A percentile compares a stretch with the other conserved stretches of the same genome.
Conservation (phyloP, 2,888 invertebrate species). For the Chaitophorus viminalis region DNA sequence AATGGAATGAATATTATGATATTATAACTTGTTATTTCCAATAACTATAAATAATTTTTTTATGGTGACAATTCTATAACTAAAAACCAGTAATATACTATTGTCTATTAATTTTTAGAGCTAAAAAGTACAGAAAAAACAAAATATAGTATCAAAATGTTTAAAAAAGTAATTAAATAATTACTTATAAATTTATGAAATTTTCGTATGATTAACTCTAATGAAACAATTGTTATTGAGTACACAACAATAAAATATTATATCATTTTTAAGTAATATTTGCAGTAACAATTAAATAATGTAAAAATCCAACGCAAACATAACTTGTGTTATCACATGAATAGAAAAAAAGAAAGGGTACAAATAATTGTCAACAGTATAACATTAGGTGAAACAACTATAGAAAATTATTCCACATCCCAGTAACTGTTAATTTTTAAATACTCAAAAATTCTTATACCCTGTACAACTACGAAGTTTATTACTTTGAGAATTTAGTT, state of each 20-base stretch:
- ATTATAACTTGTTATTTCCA: background rate
- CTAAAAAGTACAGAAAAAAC: background rate
- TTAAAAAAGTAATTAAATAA: background rate
- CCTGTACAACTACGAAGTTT: conserved; percentile 52
- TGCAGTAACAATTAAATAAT: background rate
- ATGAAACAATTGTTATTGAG: background rate
- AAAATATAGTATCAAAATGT: background rate
- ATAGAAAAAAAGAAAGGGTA: background rate
- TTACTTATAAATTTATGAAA: background rate
- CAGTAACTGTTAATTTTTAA: conserved; percentile 7
- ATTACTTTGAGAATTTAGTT: conserved; percentile 48
- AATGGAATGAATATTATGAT: background rate
- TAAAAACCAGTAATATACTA: background rate
- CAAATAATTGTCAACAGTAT: background rate
- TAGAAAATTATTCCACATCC: conserved; percentile 44
- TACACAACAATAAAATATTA: background rate
- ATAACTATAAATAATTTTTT: background rate
- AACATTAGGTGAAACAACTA: background rate
- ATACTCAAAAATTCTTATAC: conserved; percentile 57
- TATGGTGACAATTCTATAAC: background rate
- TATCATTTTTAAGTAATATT: background rate
- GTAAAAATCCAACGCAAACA: background rate
- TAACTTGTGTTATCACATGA: background rate
- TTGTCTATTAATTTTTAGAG: background rate
- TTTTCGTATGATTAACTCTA: background rate